These are phyloP conservation scores for Centruroides vittatus DNA, from an alignment of 1,140 invertebrate species.

Conservation along the genomic window DNA sequence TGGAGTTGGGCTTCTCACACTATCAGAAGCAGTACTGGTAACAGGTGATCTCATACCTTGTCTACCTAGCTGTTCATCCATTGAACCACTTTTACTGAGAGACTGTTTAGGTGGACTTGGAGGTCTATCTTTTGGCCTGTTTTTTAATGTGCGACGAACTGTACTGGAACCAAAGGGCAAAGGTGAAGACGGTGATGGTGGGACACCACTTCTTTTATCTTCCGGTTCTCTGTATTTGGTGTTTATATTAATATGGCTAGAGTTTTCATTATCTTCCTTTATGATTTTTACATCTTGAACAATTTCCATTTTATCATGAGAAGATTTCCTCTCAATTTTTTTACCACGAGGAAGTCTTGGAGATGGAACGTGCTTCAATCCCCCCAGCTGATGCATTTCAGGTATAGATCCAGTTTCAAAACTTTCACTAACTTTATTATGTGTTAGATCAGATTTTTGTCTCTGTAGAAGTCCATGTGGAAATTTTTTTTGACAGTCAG, in stretches of 20 bases:
- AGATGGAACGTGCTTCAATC: conserved; percentile 15
- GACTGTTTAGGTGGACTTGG: conserved; percentile 11
- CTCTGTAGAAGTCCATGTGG: conserved; percentile 23
- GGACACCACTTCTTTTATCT: conserved; percentile 5
- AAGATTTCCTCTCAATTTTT: conserved; percentile 7
- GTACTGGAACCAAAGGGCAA: conserved; percentile 17
- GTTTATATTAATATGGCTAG: conserved; percentile 10
- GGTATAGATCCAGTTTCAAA: conserved; percentile 17
- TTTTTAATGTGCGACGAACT: conserved; percentile 12
- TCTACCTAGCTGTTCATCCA: conserved; percentile 16
- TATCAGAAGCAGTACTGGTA: conserved; percentile 11
- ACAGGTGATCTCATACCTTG: conserved; percentile 7
- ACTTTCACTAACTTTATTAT: conserved; percentile 18
- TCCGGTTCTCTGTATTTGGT: conserved; percentile 12
- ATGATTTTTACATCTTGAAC: too few relatives aligned
- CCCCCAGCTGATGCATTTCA: conserved; percentile 9
- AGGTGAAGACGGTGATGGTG: conserved; percentile 11
- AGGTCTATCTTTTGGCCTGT: conserved; percentile 13
- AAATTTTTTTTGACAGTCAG: conserved; percentile 9
- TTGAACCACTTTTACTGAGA: conserved; percentile 18
- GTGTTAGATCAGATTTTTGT: conserved; percentile 32
- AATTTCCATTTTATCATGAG: neutral
- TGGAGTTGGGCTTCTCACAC: conserved; percentile 5
- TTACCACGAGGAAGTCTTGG: conserved; percentile 13
- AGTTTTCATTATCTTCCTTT: neutral